Percentiles rank a stretch among this genome's conserved stretches.
Conservation (phyloP, 30 jellyfish, hydroid and myxozoan genomes). For the Catostylus mosaicus region DNA sequence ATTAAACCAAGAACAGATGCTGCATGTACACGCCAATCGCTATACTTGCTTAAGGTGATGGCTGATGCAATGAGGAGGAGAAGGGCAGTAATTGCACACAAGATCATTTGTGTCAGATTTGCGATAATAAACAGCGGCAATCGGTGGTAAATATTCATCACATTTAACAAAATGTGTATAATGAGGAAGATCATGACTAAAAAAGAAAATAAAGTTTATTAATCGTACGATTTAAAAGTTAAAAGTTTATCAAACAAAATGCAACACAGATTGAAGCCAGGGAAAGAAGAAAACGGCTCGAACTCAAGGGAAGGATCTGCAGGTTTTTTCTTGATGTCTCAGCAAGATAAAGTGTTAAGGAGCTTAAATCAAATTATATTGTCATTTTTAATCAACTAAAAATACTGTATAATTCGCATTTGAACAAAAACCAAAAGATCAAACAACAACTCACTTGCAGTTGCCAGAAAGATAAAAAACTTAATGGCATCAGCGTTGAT, state of each 20-base stretch:
- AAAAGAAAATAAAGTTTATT: not conserved
- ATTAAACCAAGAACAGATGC: slow-evolving; percentile 56
- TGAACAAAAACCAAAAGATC: too few species aligned
- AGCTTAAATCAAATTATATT: too few species aligned
- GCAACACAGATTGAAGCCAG: too few species aligned
- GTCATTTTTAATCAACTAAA: too few species aligned
- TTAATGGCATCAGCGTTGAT: slow-evolving; percentile 47
- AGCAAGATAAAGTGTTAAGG: too few species aligned
- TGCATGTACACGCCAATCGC: slow-evolving; percentile 38
- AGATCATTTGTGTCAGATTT: slow-evolving; percentile 38
- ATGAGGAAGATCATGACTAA: slow-evolving; percentile 36
- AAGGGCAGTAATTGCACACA: slow-evolving; percentile 54
- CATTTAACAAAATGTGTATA: slow-evolving; percentile 45
- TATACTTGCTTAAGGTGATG: slow-evolving; percentile 35
- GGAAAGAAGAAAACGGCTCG: too few species aligned
- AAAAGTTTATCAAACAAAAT: too few species aligned
- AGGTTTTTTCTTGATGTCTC: too few species aligned
- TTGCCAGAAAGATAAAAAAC: slow-evolving; percentile 36
- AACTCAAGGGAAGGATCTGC: too few species aligned
- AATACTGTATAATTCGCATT: too few species aligned
- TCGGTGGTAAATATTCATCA: slow-evolving; percentile 37
- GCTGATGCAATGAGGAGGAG: slow-evolving; percentile 49
- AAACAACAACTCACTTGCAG: slow-evolving; percentile 64
- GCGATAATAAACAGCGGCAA: slow-evolving; percentile 48
- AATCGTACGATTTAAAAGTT: too few species aligned